Evolutionary conservation across 2,113 vertebrate genomes (phyloP), one percentile per base, ranked within the genome.

Genomic region (Micromys minutus): DNA sequence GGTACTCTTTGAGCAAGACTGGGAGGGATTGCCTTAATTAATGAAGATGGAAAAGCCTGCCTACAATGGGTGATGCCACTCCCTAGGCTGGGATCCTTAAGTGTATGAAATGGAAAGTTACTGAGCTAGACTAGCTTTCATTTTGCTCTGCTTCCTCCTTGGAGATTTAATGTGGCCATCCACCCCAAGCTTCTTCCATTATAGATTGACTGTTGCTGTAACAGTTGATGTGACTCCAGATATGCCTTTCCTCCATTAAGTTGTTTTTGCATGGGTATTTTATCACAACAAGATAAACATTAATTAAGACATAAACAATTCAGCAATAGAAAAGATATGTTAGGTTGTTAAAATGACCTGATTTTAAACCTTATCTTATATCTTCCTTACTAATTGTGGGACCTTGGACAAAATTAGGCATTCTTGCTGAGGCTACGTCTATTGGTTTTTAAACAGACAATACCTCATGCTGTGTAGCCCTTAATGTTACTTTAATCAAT

Each of bases 331-430:
- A 93, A 91, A 42, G 39, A 42, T 50, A n/a, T 15, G 3, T 69
- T 95, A 39, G 88, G 31, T 7, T 93, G 39, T 95, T 50, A 79
- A 89, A 88, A 74, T 69, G 61, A 87, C 72, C 16, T 50, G 39
- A 91, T 83, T 59, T 79, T 77, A 84, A 96, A 86, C 7, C 45
- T n/a, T 61, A 95, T 87, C 52, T 89, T 45, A 22, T 4, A 83
- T 6, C 24, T 93, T 45, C 8, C 17, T 39, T 89, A 42, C 22
- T 83, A 71, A 71, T 10, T 55, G 61, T 86, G 29, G 47, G 47
- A 81, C 57, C n/a, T 21, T 63, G 83, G 55, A 61, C 34, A 69
- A 94, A 57, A 45, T 39, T 55, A 91, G 84, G 63, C 21, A 57
- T 63, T 72, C 17, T 89, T 86, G 2, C 3, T 7, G 19, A 86